Conservation (phyloP, 2,797 vertebrate genomes). For the Steatocranus sp. region DNA sequence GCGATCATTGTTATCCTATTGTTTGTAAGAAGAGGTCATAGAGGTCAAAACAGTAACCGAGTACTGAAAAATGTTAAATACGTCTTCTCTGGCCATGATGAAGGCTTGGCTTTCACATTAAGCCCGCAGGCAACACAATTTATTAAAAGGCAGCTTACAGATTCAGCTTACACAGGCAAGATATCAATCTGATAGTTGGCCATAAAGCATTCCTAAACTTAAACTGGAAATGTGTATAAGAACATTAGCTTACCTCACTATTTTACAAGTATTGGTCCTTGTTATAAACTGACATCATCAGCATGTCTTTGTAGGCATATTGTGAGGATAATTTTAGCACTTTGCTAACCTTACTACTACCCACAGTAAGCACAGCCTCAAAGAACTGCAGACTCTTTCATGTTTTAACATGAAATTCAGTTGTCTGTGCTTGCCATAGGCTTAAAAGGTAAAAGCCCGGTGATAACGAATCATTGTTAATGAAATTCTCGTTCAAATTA, state of each 20-base stretch:
- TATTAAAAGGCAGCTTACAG: not conserved
- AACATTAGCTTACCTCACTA: not conserved
- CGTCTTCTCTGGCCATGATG: not conserved
- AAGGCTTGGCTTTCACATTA: not conserved
- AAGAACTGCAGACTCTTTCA: not conserved
- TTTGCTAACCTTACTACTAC: not conserved
- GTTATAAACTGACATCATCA: not conserved
- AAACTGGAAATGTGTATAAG: not conserved
- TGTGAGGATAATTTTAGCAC: not conserved
- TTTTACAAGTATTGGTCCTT: not conserved
- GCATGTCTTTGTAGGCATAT: not conserved
- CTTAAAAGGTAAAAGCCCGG: not conserved
- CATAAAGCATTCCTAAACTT: not conserved
- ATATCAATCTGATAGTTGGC: not conserved
- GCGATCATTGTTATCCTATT: not conserved
- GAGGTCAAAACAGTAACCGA: not conserved
- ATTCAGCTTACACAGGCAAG: not conserved
- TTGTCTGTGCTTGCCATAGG: not conserved
- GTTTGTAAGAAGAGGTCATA: not conserved
- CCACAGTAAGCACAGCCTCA: not conserved
- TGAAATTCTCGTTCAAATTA: not conserved
- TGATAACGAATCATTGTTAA: not conserved
- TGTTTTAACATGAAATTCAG: not conserved
- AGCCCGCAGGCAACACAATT: not conserved
- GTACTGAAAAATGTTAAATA: not conserved